Evolutionary conservation across 2,888 invertebrate genomes (phyloP), one percentile per base, ranked within the genome.

Genomic region (Andrena fulva): DNA sequence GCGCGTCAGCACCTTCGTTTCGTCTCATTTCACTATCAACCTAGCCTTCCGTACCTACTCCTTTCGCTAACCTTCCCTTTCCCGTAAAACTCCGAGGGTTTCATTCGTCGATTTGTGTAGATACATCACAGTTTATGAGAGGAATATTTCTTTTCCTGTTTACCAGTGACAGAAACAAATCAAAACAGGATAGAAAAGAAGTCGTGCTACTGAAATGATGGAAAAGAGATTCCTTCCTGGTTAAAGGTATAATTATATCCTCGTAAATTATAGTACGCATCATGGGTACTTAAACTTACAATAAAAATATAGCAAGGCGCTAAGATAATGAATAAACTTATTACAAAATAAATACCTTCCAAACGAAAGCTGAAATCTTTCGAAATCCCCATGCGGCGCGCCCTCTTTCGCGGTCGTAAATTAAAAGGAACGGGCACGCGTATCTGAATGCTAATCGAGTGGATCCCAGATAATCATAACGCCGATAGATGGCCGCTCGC

Each of bases 1-100:
- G 78, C 78, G 82, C 85, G 85, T 83, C 84, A 85, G 84, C 86
- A 64, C 80, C 66, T 78, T 70, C 33, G 71, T 77, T 68, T 85
- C 74, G 67, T 63, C 33, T 72, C 60, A 60, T 74, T 80, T 66
- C 42, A n/a, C 29, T 60, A 63, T 29, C 67, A n/a, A 7, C 20
- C 67, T 7, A 16, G 8, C 2, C 48, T 42, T 52, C 63, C 12
- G 20, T 6, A 33, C 50, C n/a, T 12, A 12, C n/a, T 33, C 5
- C 27, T 16, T 24, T n/a, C n/a, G 3, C 52, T 12, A 52, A n/a
- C n/a, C 31, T 42, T 4, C 2, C 27, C n/a, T 64, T 56, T n/a
- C 42, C 12, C 4, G 2, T 50, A 52, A 16, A 12, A 16, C 33
- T 33, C 8, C 1, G 4, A 42, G 4, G 59, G n/a, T 31, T 67